These are phyloP conservation scores for Gadopsis marmoratus DNA, from an alignment of 2,797 vertebrate species.

Conservation along the genomic window DNA sequence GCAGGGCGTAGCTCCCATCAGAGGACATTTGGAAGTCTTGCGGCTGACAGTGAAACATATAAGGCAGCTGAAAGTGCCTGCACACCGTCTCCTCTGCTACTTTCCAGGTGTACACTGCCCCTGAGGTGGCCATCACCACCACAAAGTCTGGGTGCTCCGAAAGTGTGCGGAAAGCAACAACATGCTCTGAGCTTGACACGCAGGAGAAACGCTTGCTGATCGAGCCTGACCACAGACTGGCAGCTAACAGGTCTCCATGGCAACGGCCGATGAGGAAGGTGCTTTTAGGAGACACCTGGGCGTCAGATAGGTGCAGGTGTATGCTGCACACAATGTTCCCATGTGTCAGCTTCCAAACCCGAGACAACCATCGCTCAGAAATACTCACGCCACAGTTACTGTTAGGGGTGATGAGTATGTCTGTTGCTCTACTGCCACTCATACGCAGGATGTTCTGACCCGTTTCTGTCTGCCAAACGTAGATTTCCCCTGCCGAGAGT, in stretches of 20 bases:
- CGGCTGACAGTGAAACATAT: slow-evolving; percentile 65
- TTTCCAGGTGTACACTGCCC: slow-evolving; percentile 86
- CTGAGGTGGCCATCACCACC: slow-evolving; percentile 78
- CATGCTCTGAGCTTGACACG: slow-evolving; percentile 59
- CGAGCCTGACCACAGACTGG: slow-evolving; percentile 86
- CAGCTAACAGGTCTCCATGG: slow-evolving; percentile 81
- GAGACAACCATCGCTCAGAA: slow-evolving; percentile 75
- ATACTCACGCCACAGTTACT: slow-evolving; percentile 82
- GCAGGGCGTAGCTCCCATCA: slow-evolving; percentile 79
- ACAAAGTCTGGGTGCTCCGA: slow-evolving; percentile 82
- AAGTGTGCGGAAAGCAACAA: slow-evolving; percentile 83
- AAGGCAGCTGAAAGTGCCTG: slow-evolving; percentile 82
- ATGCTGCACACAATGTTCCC: slow-evolving; percentile 84
- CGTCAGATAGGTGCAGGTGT: slow-evolving; percentile 71
- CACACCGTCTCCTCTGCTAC: slow-evolving; percentile 84
- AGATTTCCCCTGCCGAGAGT: slow-evolving; percentile 80
- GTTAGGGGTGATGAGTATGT: slow-evolving; percentile 86
- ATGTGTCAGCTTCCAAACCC: slow-evolving; percentile 83
- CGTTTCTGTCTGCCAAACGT: slow-evolving; percentile 83
- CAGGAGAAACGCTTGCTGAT: slow-evolving; percentile 83
- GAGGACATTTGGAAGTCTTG: slow-evolving; percentile 79
- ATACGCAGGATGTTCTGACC: slow-evolving; percentile 82
- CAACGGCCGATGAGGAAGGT: slow-evolving; percentile 85
- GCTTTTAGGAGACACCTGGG: slow-evolving; percentile 83
- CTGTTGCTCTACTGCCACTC: slow-evolving; percentile 67